Conservation (phyloP, 1,140 invertebrate species). For the Drosophila parabipectinata region DNA sequence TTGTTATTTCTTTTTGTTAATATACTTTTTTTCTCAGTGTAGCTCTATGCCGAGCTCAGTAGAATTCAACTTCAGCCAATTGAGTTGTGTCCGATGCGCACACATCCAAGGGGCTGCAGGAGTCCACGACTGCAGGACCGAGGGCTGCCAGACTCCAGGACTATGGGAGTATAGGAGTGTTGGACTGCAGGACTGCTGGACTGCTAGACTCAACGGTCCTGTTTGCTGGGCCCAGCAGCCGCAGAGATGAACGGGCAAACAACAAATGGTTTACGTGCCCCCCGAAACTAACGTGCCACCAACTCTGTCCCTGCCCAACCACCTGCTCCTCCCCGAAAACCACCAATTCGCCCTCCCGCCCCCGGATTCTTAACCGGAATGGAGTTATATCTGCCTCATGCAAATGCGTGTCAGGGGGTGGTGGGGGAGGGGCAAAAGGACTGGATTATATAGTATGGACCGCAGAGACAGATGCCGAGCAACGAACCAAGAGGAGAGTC, state of each 20-base stretch:
- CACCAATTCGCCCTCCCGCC: not conserved
- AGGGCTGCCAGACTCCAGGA: no score
- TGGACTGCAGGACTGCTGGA: not conserved
- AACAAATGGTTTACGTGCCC: slow-evolving; percentile 73
- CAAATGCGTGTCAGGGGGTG: slow-evolving; percentile 10
- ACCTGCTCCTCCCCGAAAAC: not conserved
- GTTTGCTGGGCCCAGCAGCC: slow-evolving; percentile 9
- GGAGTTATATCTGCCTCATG: slow-evolving; percentile 16
- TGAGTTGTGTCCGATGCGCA: slow-evolving; percentile 63
- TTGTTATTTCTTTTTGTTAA: not conserved
- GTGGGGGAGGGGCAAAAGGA: not conserved
- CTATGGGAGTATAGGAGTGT: no score
- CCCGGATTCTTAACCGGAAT: not conserved
- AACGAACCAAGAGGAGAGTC: slow-evolving; percentile 1
- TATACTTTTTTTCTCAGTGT: not conserved
- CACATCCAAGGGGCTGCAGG: slow-evolving; percentile 16
- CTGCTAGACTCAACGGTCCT: slow-evolving; percentile 7
- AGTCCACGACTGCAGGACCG: not conserved
- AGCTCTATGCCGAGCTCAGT: not conserved
- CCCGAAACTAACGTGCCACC: slow-evolving; percentile 44
- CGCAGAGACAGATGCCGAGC: slow-evolving; percentile 4
- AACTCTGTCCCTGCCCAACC: not conserved
- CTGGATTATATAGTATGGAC: slow-evolving; percentile 2
- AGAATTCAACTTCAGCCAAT: slow-evolving; percentile 54
- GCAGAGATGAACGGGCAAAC: slow-evolving; percentile 57